These are phyloP conservation scores for Petrosia ficiformis DNA, from an alignment of 37 sponge, comb jelly and placozoan species.

Conservation along the genomic window DNA sequence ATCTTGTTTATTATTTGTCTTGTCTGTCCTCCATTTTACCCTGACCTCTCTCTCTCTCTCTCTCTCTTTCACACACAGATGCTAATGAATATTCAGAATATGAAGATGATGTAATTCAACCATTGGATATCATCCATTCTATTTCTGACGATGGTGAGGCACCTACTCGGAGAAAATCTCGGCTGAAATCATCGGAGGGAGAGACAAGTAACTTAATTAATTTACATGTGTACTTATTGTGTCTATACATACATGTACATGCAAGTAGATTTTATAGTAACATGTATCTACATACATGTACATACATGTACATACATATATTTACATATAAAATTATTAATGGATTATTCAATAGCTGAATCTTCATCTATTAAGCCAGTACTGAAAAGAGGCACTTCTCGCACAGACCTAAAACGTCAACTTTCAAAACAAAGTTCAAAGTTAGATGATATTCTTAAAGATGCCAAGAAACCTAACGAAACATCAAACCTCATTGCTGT, in stretches of 20 bases:
- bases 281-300: too few species aligned
- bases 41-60: not conserved
- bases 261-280: too few species aligned
- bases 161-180: too few species aligned
- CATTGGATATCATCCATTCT: not conserved
- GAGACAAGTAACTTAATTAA: too few species aligned
- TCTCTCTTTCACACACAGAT: not conserved
- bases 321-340: not conserved
- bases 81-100: not conserved
- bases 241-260: too few species aligned
- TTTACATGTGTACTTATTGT: too few species aligned
- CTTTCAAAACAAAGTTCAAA: conserved; percentile 36
- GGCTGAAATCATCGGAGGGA: too few species aligned
- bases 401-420: conserved; percentile 32
- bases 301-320: not conserved
- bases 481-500: conserved; percentile 46
- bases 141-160: not conserved
- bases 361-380: not conserved
- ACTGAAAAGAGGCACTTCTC: conserved; percentile 7
- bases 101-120: not conserved
- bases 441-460: not conserved
- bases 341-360: not conserved
- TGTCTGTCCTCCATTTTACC: too few species aligned
- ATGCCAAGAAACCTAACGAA: not conserved
- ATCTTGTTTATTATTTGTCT: too few species aligned